phyloP scores from a whole-genome alignment of 37 sponge, comb jelly and placozoan genomes.

The Spongilla lacustris region DNA sequence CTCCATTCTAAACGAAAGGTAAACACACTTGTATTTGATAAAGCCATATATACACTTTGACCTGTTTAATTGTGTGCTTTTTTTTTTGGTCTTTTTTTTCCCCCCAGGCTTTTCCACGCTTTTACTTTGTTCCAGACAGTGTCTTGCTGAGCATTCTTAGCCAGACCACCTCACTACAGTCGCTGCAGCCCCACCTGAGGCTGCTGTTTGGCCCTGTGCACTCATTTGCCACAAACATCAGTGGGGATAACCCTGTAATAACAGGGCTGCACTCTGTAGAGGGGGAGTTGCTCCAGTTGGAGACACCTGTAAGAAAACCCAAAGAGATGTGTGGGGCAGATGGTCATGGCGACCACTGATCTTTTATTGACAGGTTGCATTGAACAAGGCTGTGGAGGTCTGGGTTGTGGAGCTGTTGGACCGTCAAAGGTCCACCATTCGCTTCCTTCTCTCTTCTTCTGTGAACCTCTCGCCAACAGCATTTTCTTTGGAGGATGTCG shows the following conservation, averaged over 20 bases:
- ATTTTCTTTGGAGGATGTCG: slow-evolving; percentile 45
- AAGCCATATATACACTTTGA: background rate
- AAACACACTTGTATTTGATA: no score
- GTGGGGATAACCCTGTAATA: slow-evolving; percentile 23
- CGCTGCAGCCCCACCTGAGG: slow-evolving; percentile 64
- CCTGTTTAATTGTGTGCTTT: background rate
- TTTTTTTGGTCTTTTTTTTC: background rate
- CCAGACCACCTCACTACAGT: slow-evolving; percentile 39
- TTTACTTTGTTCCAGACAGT: slow-evolving; percentile 75
- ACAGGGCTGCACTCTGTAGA: slow-evolving; percentile 62
- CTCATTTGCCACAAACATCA: background rate
- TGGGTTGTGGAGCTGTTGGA: slow-evolving; percentile 56
- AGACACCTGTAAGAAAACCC: slow-evolving; percentile 52
- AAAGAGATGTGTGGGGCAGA: background rate
- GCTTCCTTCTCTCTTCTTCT: slow-evolving; percentile 12
- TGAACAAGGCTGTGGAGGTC: slow-evolving; percentile 65
- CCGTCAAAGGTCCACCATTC: slow-evolving; percentile 26
- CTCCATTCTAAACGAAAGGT: slow-evolving; percentile 80
- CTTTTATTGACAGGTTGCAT: slow-evolving; percentile 47
- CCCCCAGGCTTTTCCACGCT: slow-evolving; percentile 73
- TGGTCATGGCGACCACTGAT: background rate
- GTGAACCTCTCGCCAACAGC: background rate
- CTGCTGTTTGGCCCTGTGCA: slow-evolving; percentile 35
- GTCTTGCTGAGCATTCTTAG: slow-evolving; percentile 76
- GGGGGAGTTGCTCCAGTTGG: slow-evolving; percentile 55